Evolutionary conservation across 2,888 invertebrate genomes (phyloP), one percentile per base, ranked within the genome.

Genomic region (Drosophila paucipuncta): DNA sequence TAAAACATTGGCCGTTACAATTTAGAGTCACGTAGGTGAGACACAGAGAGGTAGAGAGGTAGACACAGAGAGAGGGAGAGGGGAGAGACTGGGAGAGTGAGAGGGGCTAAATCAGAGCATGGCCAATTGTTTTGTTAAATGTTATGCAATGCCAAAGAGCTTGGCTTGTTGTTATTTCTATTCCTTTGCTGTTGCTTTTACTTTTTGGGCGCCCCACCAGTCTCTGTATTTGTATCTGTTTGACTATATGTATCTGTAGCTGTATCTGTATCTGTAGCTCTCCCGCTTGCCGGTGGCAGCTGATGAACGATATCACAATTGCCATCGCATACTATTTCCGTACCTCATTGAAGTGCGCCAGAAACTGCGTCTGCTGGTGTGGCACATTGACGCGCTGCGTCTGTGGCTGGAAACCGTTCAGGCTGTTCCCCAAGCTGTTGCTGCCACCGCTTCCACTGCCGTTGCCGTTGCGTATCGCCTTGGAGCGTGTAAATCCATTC

Each of bases 301-400:
- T 74, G 68, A 68, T 53, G 47, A 33, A 65, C 35, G 60, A 76
- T 33, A 25, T 75, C 60, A 57, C 71, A 31, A 68, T 70, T 69
- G 77, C 43, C 65, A 30, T 41, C 28, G 30, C 57, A 39, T 10
- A 18, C 69, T 57, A 52, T 81, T 76, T 83, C 59, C 91, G 89
- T 85, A 93, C 93, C 69, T 93, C 93, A 76, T 85, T 93, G 66
- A 93, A 93, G 72, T 93, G 93, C 58, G 93, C 85, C 80, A 92
- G 70, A 84, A 93, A 93, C 74, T 93, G 93, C 77, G 91, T 90
- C 74, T 93, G 93, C 69, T 93, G 93, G 78, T 93, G 93, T 43
- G 93, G 93, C 69, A 92, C 91, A 89, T 93, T 93, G 69, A 85
- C 80, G 57, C 92, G 90, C 73, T 92, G 89, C 55, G 91, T 86